Conservation (phyloP, 2,888 invertebrate genomes). For the Neria commutata region DNA sequence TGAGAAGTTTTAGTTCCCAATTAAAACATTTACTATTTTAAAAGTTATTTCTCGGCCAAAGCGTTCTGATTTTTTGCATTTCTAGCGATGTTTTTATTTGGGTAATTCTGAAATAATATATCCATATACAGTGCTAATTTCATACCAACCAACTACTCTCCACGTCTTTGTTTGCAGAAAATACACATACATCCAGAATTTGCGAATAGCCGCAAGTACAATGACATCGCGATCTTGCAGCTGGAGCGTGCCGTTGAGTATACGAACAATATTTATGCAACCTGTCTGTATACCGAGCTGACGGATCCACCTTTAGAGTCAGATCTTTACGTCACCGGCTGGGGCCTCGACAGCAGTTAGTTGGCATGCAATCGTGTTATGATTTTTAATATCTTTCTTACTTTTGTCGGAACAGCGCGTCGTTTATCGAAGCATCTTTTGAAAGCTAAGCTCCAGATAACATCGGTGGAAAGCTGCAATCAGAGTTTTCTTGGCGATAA, state of each 20-base stretch:
- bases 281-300: slow-evolving; percentile 42
- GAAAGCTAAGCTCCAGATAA: slow-evolving; percentile 42
- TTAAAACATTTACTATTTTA: no score
- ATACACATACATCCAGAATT: slow-evolving; percentile 46
- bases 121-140: no score
- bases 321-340: slow-evolving; percentile 49
- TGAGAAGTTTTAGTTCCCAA: no score
- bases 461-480: slow-evolving; percentile 41
- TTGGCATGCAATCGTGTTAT: neutral
- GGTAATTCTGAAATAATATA: no score
- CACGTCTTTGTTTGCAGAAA: slow-evolving; percentile 32
- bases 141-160: no score
- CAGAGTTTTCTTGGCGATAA: slow-evolving; percentile 29
- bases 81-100: neutral
- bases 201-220: slow-evolving; percentile 39
- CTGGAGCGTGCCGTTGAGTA: slow-evolving; percentile 32
- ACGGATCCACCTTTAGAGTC: slow-evolving; percentile 38
- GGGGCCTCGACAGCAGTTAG: slow-evolving; percentile 53
- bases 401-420: slow-evolving; percentile 29
- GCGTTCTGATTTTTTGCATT: no score
- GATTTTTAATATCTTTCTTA: neutral
- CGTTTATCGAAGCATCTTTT: slow-evolving; percentile 40
- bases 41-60: no score
- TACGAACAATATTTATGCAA: slow-evolving; percentile 35
- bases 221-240: slow-evolving; percentile 52